Percentiles rank a stretch among this genome's conserved stretches.
Conservation (phyloP, 2,797 vertebrate genomes). For the Cephalopachus bancanus region DNA sequence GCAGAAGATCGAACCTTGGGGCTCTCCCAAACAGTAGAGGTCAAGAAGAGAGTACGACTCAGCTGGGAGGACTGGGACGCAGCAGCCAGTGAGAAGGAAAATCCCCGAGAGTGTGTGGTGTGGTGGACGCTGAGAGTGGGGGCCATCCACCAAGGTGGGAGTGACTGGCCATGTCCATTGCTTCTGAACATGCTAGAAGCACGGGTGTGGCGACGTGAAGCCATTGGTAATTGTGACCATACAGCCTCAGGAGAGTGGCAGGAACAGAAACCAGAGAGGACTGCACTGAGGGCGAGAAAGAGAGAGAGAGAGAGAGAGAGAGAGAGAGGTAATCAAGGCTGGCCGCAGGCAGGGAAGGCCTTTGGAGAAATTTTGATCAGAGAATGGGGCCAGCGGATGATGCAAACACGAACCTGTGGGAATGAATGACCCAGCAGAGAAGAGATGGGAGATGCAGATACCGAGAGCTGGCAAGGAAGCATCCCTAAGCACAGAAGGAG, state of each 20-base stretch:
- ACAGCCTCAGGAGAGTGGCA: not conserved
- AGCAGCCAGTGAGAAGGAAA: not conserved
- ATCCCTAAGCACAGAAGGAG: not conserved
- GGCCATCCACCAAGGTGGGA: not conserved
- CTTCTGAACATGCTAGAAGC: not conserved
- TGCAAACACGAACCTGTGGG: not conserved
- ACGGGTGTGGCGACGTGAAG: not conserved
- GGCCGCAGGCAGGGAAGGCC: not conserved
- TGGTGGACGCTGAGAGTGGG: not conserved
- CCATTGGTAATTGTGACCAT: not conserved
- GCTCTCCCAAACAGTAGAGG: not conserved
- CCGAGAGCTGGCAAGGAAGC: not conserved
- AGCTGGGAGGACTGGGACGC: not conserved
- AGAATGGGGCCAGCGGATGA: constrained; percentile 12
- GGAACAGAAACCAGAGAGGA: not conserved
- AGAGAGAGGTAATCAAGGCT: not conserved
- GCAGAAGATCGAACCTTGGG: not conserved
- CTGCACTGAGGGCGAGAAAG: not conserved
- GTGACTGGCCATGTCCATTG: not conserved
- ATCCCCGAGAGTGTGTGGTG: not conserved
- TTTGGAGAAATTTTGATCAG: constrained; percentile 54
- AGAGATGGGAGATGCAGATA: not conserved
- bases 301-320: not conserved
- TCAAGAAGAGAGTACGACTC: not conserved
- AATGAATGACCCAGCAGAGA: not conserved